Evolutionary conservation across 2,113 vertebrate species (phyloP).

Genomic region (Nestor notabilis): DNA sequence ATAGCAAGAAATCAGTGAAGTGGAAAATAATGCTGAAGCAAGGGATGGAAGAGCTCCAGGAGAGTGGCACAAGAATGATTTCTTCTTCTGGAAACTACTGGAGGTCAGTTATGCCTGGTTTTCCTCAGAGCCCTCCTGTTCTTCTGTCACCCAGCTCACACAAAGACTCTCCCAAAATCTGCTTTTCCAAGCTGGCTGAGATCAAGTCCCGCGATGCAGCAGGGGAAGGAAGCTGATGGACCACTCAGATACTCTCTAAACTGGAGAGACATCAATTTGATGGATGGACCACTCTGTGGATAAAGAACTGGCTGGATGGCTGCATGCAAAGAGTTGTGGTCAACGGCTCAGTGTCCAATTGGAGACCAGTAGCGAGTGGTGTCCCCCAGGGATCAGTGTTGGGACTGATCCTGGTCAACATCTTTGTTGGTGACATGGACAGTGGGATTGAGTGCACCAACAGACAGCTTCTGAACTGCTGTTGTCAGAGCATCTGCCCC

Average conservation of each 20-base stretch:
- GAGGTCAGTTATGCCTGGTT: neutral
- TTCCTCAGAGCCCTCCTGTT: neutral
- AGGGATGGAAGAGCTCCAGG: neutral
- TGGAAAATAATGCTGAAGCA: neutral
- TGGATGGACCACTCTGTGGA: neutral
- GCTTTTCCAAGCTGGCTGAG: neutral
- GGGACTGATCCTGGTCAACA: neutral
- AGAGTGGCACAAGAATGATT: neutral
- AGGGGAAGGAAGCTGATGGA: constrained; percentile 12
- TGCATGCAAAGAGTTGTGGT: neutral
- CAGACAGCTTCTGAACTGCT: neutral
- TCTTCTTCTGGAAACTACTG: neutral
- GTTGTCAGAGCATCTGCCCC: neutral
- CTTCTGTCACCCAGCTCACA: neutral
- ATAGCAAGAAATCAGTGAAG: neutral
- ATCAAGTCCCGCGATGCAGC: neutral
- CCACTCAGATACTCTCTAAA: neutral
- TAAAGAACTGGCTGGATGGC: neutral
- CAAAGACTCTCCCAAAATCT: neutral
- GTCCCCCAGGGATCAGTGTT: neutral
- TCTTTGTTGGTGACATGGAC: neutral
- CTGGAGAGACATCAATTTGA: neutral
- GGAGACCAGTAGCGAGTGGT: neutral
- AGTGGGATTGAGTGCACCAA: neutral
- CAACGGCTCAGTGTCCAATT: neutral